These are phyloP conservation scores for Emys orbicularis DNA, from an alignment of 2,797 vertebrate species.

Conservation along the genomic window DNA sequence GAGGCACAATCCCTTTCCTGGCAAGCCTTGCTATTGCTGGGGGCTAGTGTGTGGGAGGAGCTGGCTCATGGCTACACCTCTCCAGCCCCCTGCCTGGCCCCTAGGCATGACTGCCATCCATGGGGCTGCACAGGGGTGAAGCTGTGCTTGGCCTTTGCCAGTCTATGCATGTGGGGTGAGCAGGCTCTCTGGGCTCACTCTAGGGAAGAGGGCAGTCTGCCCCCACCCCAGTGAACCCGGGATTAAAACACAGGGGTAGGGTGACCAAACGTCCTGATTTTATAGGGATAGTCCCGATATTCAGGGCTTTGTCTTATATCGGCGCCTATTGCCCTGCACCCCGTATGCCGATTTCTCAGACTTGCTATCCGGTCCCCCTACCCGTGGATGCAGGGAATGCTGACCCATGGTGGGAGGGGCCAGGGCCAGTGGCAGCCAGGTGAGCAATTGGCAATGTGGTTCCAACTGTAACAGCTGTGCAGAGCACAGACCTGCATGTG, in stretches of 20 bases:
- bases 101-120: neutral
- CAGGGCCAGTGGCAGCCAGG: neutral
- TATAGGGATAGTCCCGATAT: neutral
- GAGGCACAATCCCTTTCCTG: neutral
- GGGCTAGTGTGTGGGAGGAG: neutral
- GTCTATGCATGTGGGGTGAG: neutral
- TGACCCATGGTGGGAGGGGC: neutral
- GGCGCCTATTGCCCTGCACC: fast-evolving
- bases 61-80: neutral
- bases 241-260: neutral
- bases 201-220: neutral
- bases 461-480: neutral
- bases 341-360: neutral
- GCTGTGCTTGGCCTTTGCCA: neutral
- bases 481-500: neutral
- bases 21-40: neutral
- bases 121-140: neutral
- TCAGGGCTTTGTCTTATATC: neutral
- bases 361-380: neutral
- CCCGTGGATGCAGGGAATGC: neutral
- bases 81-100: neutral
- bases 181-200: neutral
- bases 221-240: fast-evolving
- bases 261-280: neutral
- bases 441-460: neutral